Base-by-base conservation (phyloP, 2,113 vertebrate genomes). In the Ammodytes dubius region DNA sequence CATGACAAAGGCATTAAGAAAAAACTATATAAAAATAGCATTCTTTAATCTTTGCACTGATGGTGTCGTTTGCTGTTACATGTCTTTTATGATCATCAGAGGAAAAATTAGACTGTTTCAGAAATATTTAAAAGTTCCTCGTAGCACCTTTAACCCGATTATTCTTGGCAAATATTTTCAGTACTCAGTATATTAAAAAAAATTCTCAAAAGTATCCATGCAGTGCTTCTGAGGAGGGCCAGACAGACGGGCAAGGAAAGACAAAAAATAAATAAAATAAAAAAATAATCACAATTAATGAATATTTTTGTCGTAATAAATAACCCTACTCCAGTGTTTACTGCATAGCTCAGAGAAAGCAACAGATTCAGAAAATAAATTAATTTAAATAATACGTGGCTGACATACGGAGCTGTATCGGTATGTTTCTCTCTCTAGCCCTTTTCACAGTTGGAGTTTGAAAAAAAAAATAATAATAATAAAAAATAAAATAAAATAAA, bases 361-460 rank as follows among this genome's bases (percentile, higher is more conserved):
- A 77, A 85, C n/a, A 87, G 27, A 66, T 27, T 87, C 37, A 67
- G 42, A 73, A 88, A 88, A 90, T 87, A 91, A 92, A 91, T 84
- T 27, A 87, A 90, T 46, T 70, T 83, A 83, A 85, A 93, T 27
- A 27, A 27, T 79, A 81, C 39, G 17, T 60, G 63, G 81, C 87
- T 74, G 84, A 79, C 46, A 58, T 68, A 87, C 74, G 68, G 66
- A 78, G 76, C 83, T 81, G 82, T 82, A 82, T 89, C 85, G 63
- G 83, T 70, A 64, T 88, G 83, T 88, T 2, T 27, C 27, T 27
- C 27, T 82, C 86, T 93, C 89, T 93, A 95, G 95, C 95, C 94
- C 95, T 95, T 94, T 94, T 91, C 92, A 91, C 89, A 87, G 89
- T 88, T 78, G 79, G 91, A 84, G 90, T 72, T 86, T 85, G 77